These are phyloP conservation scores for Agrilus cyanescens DNA, from an alignment of 2,888 invertebrate genomes.

Conservation along the genomic window DNA sequence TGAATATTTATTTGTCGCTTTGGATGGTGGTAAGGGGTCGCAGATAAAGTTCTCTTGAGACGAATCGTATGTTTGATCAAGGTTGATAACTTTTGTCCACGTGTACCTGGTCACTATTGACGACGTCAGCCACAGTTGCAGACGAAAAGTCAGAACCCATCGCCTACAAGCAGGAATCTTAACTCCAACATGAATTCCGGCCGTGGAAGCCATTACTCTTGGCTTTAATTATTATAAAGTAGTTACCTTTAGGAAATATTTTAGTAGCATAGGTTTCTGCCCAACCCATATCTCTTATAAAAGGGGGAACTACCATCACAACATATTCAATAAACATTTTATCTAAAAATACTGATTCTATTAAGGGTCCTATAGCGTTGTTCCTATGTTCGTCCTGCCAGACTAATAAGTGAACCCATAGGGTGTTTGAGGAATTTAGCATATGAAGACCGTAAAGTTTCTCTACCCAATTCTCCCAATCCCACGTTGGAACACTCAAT, in stretches of 20 bases:
- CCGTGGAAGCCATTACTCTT: too few species aligned
- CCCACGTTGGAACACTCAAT: slow-evolving; percentile 41
- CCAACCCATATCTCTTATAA: slow-evolving; percentile 23
- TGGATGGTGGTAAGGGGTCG: too few species aligned
- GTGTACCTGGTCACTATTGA: too few species aligned
- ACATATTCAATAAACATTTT: slow-evolving; percentile 39
- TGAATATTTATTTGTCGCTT: too few species aligned
- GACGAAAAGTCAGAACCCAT: too few species aligned
- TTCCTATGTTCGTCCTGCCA: slow-evolving; percentile 39
- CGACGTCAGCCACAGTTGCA: too few species aligned
- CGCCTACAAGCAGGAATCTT: too few species aligned
- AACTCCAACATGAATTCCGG: too few species aligned
- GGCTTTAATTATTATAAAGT: too few species aligned
- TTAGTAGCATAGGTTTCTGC: slow-evolving; percentile 25
- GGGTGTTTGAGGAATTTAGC: slow-evolving; percentile 29
- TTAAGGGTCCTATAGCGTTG: slow-evolving; percentile 30
- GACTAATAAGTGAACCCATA: slow-evolving; percentile 48
- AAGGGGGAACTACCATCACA: slow-evolving; percentile 40
- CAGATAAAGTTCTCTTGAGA: too few species aligned
- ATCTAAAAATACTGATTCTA: slow-evolving; percentile 41
- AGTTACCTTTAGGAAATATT: slow-evolving; percentile 22
- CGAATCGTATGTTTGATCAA: too few species aligned
- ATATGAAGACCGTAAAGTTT: slow-evolving; percentile 39
- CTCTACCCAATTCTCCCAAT: slow-evolving; percentile 49
- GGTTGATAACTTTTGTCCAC: too few species aligned